These are phyloP conservation scores for Polypedilum pembai DNA, from an alignment of 1,140 invertebrate genomes.

Conservation along the genomic window DNA sequence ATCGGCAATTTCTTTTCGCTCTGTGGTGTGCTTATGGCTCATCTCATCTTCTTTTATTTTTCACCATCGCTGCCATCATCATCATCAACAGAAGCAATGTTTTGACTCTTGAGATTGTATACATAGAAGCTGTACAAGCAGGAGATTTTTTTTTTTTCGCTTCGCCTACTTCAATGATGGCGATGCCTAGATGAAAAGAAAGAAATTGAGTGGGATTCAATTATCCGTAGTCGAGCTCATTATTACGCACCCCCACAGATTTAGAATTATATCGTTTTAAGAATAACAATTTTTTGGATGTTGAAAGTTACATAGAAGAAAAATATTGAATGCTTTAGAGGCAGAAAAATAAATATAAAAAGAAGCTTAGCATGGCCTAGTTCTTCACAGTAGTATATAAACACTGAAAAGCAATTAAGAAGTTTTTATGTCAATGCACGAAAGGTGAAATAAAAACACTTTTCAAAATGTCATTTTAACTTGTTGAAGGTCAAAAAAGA, in stretches of 20 bases:
- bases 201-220: neutral
- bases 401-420: neutral
- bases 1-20: neutral
- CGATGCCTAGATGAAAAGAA: neutral
- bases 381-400: neutral
- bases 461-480: neutral
- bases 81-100: neutral
- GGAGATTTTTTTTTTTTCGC: neutral
- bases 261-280: constrained; percentile 12
- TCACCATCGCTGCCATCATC: neutral
- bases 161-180: neutral
- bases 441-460: neutral
- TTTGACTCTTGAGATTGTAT: constrained; percentile 5
- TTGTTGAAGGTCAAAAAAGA: neutral
- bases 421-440: neutral
- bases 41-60: neutral
- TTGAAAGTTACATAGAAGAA: neutral
- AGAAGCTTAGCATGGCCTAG: neutral
- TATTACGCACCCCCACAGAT: constrained; percentile 16
- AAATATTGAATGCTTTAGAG: neutral
- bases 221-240: constrained; percentile 7
- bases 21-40: neutral
- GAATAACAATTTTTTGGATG: constrained; percentile 18
- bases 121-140: neutral
- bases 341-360: neutral